Percentiles rank a stretch among this genome's conserved stretches.
These are phyloP conservation scores for Neotoma lepida DNA, from an alignment of 2,113 vertebrate species.

Conservation along the genomic window DNA sequence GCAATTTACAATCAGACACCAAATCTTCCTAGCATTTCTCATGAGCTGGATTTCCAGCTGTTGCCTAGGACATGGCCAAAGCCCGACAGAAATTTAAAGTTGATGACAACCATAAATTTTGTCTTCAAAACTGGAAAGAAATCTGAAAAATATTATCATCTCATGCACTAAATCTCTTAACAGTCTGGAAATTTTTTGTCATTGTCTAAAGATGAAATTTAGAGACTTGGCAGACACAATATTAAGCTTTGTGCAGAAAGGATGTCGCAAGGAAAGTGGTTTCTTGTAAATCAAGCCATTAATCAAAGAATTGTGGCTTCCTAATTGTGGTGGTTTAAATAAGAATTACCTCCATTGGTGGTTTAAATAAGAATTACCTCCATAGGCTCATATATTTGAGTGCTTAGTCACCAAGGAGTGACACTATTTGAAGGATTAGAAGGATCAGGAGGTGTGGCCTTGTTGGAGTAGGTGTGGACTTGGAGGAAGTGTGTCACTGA, in stretches of 20 bases:
- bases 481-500: background rate
- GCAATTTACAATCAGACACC: background rate
- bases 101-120: background rate
- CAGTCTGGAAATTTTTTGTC: background rate
- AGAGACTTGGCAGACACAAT: background rate
- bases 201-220: background rate
- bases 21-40: background rate
- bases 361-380: background rate
- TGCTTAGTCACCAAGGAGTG: background rate
- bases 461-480: background rate
- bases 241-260: background rate
- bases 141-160: conserved; percentile 23
- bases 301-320: background rate
- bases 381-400: background rate
- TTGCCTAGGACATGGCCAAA: background rate
- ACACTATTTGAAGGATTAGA: background rate
- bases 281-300: background rate
- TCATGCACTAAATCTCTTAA: conserved; percentile 31
- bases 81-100: conserved; percentile 30
- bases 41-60: background rate
- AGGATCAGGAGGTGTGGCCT: background rate
- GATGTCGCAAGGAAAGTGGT: conserved; percentile 10
- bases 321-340: background rate
- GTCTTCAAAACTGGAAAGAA: conserved; percentile 48
- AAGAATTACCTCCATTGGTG: background rate